Evolutionary conservation across 2,888 invertebrate genomes (phyloP), one percentile per base, ranked within the genome.

Genomic region (Drosophila anceps): DNA sequence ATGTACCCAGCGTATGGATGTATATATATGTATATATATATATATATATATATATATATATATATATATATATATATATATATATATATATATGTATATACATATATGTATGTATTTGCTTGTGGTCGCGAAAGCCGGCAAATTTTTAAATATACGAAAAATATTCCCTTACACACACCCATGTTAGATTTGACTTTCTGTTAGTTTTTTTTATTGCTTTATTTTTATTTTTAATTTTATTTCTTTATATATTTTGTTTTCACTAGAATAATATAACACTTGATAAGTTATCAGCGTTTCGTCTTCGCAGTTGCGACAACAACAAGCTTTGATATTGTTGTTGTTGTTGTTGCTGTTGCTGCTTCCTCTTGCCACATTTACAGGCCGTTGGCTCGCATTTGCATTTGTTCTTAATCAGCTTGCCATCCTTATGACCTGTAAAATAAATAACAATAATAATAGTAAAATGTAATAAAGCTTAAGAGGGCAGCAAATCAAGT

Each of bases 381-480:
- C 92, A 92, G 37, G 76, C 76, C 24, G 74, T 75, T 31, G 91
- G 88, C 20, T 84, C 82, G 71, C 92, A 92, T 76, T 88, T 92
- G 64, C 91, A 92, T 44, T 69, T 76, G 58, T 29, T 64, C 62
- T 63, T 84, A 44, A 59, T 66, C 50, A 79, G 60, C 41, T 73
- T 88, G 29, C 35, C 72, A 62, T 84, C 75, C 61, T 75, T 75
- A 48, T 60, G 66, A 51, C 64, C 84, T 84, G 75, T 53, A 75
- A 81, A 63, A 48, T 62, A 65, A 69, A 55, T 20, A 33, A 35
- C 4, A 74, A 4, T 18, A 29, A 48, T 35, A 15, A 53, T 53
- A 57, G 33, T 20, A 5, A 5, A 44, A 44, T 46, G 15, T 4
- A 7, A 33, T 58, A 9, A 29, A 24, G 37, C 27, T 37, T 24